Base-by-base conservation (phyloP, 2,888 invertebrate genomes). In the Abrostola tripartita region DNA sequence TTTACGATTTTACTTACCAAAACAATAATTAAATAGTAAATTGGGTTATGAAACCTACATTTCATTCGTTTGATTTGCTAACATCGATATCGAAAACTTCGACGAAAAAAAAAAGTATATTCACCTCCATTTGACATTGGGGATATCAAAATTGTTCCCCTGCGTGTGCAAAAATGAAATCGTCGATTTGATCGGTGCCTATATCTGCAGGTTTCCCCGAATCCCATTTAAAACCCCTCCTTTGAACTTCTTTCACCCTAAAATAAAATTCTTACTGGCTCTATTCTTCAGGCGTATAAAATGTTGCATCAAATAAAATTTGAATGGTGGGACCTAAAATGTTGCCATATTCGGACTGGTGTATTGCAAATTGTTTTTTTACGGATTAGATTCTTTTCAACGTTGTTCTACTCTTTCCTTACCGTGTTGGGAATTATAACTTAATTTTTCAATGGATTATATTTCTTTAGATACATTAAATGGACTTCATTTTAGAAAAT, bases 261-360 rank as follows among this genome's bases (percentile, higher is more conserved):
- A 44, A 14, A 47, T 47, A 9, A 24, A 47, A 47, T 24, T 47
- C 9, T 9, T 47, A 47, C 44, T 14, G 14, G 8, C 8, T 44
- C n/a, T n/a, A 7, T 6, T n/a, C 7, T n/a, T 6, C 5, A 47
- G 44, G 44, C 6, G 44, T 14, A 47, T 47, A 47, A 47, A 47
- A 47, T 47, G 44, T 47, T 47, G 44, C 44, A 8, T 14, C 44
- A 14, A 44, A 44, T 44, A 44, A 44, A 44, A 44, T 44, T 44
- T 44, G 44, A 44, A 44, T 44, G 5, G 12, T 12, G 14, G 44
- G 44, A 14, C 44, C 44, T 44, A 44, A 44, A 44, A 44, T 44
- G 44, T 44, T 44, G n/a, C n/a, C n/a, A n/a, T n/a, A n/a, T n/a
- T n/a, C n/a, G n/a, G n/a, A n/a, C n/a, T n/a, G n/a, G n/a, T n/a